Conservation (phyloP, 1,140 invertebrate genomes). For the Caenorhabditis latens region DNA sequence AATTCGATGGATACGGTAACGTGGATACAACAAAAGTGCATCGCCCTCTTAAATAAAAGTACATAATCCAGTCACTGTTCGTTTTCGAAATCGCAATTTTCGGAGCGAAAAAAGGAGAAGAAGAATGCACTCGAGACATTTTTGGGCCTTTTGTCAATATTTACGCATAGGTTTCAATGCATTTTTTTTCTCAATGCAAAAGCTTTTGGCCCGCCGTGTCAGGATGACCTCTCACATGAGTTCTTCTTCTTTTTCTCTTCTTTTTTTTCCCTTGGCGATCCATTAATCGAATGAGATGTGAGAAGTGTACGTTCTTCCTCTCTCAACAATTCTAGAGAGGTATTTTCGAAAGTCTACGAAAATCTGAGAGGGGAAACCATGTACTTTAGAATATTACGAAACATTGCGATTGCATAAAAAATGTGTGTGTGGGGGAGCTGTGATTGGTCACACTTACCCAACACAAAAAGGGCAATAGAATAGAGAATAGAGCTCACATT, state of each 20-base stretch:
- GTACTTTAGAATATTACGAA: slow-evolving; percentile 32
- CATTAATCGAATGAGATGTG: slow-evolving; percentile 24
- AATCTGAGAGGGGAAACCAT: neutral
- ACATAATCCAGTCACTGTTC: too few relatives aligned
- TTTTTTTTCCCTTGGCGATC: neutral
- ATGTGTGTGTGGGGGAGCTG: neutral
- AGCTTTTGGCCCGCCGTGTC: neutral
- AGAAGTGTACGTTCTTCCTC: neutral
- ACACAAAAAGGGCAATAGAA: slow-evolving; percentile 22
- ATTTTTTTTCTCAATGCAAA: neutral
- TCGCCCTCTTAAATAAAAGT: too few relatives aligned
- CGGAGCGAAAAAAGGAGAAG: neutral
- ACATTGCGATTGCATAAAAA: neutral
- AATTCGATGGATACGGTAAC: too few relatives aligned
- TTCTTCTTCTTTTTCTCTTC: neutral
- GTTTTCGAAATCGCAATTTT: too few relatives aligned
- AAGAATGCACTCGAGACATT: neutral
- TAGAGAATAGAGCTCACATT: slow-evolving; percentile 21
- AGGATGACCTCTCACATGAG: neutral
- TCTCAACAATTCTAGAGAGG: neutral
- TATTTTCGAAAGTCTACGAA: slow-evolving; percentile 46
- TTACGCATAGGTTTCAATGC: neutral
- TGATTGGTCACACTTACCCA: slow-evolving; percentile 38
- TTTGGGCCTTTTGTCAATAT: slow-evolving; percentile 3
- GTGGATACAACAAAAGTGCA: too few relatives aligned